These are phyloP conservation scores for Sarcophaga caerulescens DNA, from an alignment of 2,888 invertebrate species.

Conservation along the genomic window DNA sequence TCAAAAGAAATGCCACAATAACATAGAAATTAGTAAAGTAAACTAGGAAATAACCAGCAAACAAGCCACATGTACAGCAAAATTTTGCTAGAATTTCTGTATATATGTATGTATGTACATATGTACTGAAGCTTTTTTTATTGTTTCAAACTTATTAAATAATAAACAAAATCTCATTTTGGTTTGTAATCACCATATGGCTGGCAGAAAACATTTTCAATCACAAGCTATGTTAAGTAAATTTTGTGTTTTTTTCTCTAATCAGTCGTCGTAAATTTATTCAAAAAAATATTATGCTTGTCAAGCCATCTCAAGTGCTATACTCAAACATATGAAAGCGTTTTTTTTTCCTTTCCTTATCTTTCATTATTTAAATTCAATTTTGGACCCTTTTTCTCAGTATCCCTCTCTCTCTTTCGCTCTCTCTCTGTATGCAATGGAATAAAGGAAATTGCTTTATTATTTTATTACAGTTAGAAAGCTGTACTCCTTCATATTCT, in stretches of 20 bases:
- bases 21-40: not conserved
- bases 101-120: no score
- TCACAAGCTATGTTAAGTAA: not conserved
- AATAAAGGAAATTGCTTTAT: conserved; percentile 74
- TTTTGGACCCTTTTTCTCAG: conserved; percentile 15
- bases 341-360: not conserved
- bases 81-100: no score
- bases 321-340: not conserved
- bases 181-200: not conserved
- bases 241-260: not conserved
- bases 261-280: not conserved
- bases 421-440: not conserved
- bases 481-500: conserved; percentile 6
- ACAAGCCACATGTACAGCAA: no score
- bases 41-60: no score
- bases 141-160: no score
- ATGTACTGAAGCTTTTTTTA: no score
- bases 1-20: conserved; percentile 11
- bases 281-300: not conserved
- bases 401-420: conserved; percentile 25
- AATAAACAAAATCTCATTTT: no score
- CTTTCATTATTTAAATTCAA: conserved; percentile 56
- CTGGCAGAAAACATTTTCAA: not conserved
- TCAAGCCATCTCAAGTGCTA: not conserved
- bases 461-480: conserved; percentile 72